Evolutionary conservation across 2,113 vertebrate species (phyloP).

Genomic region (Platichthys flesus): DNA sequence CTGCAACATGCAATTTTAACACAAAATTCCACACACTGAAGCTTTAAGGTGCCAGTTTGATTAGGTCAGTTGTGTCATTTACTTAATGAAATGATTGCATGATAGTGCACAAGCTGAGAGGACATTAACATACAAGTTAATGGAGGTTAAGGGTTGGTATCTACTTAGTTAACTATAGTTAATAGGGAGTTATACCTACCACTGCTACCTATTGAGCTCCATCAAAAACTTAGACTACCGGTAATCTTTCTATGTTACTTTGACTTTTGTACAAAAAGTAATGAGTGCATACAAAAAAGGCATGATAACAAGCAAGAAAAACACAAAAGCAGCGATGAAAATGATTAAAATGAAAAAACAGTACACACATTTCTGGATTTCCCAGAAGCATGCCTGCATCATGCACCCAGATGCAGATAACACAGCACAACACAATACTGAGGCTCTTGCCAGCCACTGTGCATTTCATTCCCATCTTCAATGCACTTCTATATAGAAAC

Average conservation of each 20-base stretch:
- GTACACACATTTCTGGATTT: neutral
- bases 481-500: neutral
- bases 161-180: too few species aligned
- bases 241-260: neutral
- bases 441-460: neutral
- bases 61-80: too few species aligned
- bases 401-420: neutral
- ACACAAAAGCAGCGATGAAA: neutral
- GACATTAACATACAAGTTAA: too few species aligned
- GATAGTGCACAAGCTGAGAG: neutral
- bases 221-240: too few species aligned
- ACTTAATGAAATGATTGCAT: neutral
- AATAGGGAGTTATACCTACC: neutral
- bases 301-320: neutral
- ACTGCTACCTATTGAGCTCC: too few species aligned
- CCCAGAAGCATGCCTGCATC: slow-evolving; percentile 1
- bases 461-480: neutral
- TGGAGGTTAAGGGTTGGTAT: too few species aligned
- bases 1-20: too few species aligned
- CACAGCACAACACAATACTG: slow-evolving; percentile 5
- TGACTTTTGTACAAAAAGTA: neutral
- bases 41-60: too few species aligned
- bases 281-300: neutral
- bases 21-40: too few species aligned
- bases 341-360: neutral